These are phyloP conservation scores for Crenichthys baileyi DNA, from an alignment of 2,797 vertebrate species.

Conservation along the genomic window DNA sequence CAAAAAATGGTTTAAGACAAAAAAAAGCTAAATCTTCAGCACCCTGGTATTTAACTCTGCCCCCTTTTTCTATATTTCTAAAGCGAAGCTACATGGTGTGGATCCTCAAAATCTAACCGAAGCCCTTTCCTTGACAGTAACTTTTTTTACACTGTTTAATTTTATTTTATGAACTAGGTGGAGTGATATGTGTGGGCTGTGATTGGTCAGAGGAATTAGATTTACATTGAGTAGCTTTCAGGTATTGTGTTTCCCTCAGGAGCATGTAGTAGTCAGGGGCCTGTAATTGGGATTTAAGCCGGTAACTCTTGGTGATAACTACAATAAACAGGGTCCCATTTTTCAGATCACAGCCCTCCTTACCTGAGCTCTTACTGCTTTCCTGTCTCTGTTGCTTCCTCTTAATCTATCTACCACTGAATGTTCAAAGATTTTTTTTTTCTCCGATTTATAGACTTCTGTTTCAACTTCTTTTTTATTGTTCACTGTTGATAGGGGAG, in stretches of 20 bases:
- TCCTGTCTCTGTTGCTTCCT: slow-evolving; percentile 34
- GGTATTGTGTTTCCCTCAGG: slow-evolving; percentile 12
- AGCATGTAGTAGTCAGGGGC: neutral
- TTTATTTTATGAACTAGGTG: slow-evolving; percentile 59
- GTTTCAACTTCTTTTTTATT: slow-evolving; percentile 70
- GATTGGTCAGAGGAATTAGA: slow-evolving; percentile 54
- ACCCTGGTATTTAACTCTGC: too few species aligned
- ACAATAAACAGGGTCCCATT: slow-evolving; percentile 58
- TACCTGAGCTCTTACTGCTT: slow-evolving; percentile 26
- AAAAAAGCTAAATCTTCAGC: neutral
- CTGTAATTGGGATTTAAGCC: slow-evolving; percentile 41
- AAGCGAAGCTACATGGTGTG: slow-evolving; percentile 62
- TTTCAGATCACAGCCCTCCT: slow-evolving; percentile 40
- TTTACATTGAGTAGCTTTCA: slow-evolving; percentile 57
- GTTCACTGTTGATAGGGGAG: slow-evolving; percentile 31
- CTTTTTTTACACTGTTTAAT: slow-evolving; percentile 61
- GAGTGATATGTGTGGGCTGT: slow-evolving; percentile 50
- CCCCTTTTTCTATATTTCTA: slow-evolving; percentile 21
- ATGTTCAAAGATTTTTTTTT: slow-evolving; percentile 67
- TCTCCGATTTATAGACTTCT: slow-evolving; percentile 56
- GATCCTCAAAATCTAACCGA: slow-evolving; percentile 72
- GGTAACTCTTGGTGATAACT: slow-evolving; percentile 25
- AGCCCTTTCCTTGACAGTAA: slow-evolving; percentile 65
- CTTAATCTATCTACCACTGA: slow-evolving; percentile 37
- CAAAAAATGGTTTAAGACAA: neutral